Evolutionary conservation across 2,797 vertebrate genomes (phyloP).

Genomic region (Clarias platycephalus): DNA sequence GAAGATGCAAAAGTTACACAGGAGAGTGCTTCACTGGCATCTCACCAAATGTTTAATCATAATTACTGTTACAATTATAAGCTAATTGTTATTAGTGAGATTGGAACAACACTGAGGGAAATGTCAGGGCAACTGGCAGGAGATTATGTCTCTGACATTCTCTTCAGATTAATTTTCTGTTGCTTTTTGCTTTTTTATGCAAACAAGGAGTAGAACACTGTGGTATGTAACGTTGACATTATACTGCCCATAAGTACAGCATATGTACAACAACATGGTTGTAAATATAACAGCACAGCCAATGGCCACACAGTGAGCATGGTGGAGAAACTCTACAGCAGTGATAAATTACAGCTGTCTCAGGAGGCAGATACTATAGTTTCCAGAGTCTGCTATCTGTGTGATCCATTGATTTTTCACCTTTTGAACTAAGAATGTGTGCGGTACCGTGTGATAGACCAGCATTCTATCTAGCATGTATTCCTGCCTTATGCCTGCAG

Average conservation of each 20-base stretch:
- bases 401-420: slow-evolving; percentile 38
- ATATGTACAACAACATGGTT: neutral
- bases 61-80: slow-evolving; percentile 76
- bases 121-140: slow-evolving; percentile 65
- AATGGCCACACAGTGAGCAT: slow-evolving; percentile 32
- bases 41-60: slow-evolving; percentile 72
- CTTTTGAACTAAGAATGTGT: slow-evolving; percentile 14
- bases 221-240: slow-evolving; percentile 44
- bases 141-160: slow-evolving; percentile 53
- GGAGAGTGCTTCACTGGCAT: slow-evolving; percentile 67
- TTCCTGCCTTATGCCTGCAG: neutral
- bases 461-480: neutral
- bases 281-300: slow-evolving; percentile 19
- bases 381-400: slow-evolving; percentile 38
- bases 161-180: neutral
- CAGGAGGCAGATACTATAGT: slow-evolving; percentile 34
- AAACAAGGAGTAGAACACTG: slow-evolving; percentile 28
- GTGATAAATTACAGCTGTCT: slow-evolving; percentile 49
- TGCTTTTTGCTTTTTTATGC: neutral
- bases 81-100: slow-evolving; percentile 76
- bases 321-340: slow-evolving; percentile 34
- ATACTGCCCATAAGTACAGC: slow-evolving; percentile 23
- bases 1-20: slow-evolving; percentile 56
- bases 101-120: slow-evolving; percentile 64
- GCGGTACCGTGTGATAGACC: neutral